Evolutionary conservation across 2,888 invertebrate genomes (phyloP).

Genomic region (Chydorus sphaericus): DNA sequence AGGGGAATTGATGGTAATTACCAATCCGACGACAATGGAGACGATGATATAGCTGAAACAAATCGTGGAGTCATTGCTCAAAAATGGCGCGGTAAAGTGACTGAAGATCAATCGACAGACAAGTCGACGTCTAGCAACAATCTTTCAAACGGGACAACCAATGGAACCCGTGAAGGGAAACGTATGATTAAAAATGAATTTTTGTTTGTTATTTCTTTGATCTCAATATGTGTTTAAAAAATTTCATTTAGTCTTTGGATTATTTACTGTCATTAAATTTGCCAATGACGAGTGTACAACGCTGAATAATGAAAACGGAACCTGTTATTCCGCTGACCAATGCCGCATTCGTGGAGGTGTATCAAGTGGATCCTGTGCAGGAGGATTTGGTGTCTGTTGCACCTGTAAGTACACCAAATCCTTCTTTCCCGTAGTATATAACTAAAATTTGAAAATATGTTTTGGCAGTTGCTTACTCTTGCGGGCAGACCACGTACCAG

Average conservation of each 20-base stretch:
- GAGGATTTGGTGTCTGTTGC: conserved; percentile 17
- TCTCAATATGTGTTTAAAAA: neutral
- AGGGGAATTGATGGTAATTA: too few relatives aligned
- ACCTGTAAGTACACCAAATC: conserved; percentile 14
- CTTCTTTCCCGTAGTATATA: neutral
- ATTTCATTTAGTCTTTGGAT: conserved; percentile 19
- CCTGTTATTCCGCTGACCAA: conserved; percentile 22
- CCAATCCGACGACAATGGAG: too few relatives aligned
- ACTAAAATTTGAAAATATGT: neutral
- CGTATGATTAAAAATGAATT: neutral
- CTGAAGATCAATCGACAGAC: too few relatives aligned
- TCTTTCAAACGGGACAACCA: neutral
- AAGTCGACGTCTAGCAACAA: too few relatives aligned
- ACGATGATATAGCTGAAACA: too few relatives aligned
- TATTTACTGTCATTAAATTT: conserved; percentile 24
- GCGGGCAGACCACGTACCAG: conserved; percentile 58
- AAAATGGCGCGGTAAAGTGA: too few relatives aligned
- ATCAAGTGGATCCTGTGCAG: conserved; percentile 16
- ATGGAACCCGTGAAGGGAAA: neutral
- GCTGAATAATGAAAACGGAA: conserved; percentile 23
- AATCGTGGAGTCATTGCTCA: too few relatives aligned
- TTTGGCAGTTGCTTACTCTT: conserved; percentile 55
- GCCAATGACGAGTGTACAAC: conserved; percentile 23
- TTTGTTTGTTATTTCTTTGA: neutral
- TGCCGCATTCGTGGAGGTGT: conserved; percentile 20